These are phyloP conservation scores for Drosophila anomalata DNA, from an alignment of 2,888 invertebrate genomes.

Conservation along the genomic window DNA sequence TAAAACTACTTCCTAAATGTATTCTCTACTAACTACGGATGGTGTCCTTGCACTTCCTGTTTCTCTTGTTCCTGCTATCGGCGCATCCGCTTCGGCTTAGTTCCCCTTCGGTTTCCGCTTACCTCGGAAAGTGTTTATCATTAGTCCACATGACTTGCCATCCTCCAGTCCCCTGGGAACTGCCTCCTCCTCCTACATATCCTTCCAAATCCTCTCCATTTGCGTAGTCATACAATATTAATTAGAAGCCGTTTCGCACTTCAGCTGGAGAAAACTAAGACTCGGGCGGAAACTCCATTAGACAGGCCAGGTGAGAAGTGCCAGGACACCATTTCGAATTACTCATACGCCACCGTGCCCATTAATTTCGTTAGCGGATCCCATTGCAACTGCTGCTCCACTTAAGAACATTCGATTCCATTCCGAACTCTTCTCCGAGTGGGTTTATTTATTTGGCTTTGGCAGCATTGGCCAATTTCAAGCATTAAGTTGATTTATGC, in stretches of 20 bases:
- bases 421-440: not conserved
- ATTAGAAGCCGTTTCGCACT: constrained; percentile 31
- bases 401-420: not conserved
- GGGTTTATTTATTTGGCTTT: constrained; percentile 6
- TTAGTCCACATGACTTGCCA: constrained; percentile 50
- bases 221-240: constrained; percentile 45
- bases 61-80: constrained; percentile 25
- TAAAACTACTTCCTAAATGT: not conserved
- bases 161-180: constrained; percentile 9
- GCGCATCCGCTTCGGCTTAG: constrained; percentile 28
- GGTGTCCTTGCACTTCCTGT: constrained; percentile 2
- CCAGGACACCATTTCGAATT: constrained; percentile 16
- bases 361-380: constrained; percentile 23
- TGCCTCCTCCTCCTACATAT: not conserved
- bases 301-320: constrained; percentile 20
- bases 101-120: constrained; percentile 23
- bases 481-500: constrained; percentile 17
- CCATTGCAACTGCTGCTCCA: not conserved
- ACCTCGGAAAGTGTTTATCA: constrained; percentile 42
- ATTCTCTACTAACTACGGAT: not conserved
- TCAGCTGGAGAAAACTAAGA: constrained; percentile 28
- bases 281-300: constrained; percentile 30
- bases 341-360: constrained; percentile 23
- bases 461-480: not conserved
- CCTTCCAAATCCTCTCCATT: constrained; percentile 20